These are phyloP conservation scores for Heliconius charithonia DNA, from an alignment of 2,888 invertebrate genomes.

Conservation along the genomic window DNA sequence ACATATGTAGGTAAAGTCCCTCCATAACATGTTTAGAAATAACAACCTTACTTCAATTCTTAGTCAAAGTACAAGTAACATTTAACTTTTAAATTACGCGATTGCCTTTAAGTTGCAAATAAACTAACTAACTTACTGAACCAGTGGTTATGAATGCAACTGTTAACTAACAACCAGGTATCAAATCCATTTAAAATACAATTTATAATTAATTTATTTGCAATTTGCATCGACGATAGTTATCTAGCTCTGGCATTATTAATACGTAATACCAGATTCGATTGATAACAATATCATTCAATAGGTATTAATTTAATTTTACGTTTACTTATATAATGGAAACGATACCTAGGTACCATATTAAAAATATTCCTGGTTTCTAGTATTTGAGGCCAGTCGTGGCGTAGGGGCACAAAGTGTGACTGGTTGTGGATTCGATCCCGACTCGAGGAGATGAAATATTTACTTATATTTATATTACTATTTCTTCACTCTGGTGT, in stretches of 20 bases:
- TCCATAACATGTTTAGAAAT: conserved; percentile 20
- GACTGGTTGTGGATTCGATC: too few species aligned
- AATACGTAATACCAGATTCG: conserved; percentile 38
- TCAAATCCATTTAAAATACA: conserved; percentile 40
- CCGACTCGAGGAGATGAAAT: too few species aligned
- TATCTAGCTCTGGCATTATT: conserved; percentile 40
- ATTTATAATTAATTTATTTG: conserved; percentile 43
- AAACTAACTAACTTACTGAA: conserved; percentile 54
- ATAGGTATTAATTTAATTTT: conserved; percentile 9
- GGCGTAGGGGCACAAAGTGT: too few species aligned
- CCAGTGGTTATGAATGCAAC: conserved; percentile 37
- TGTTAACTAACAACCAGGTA: conserved; percentile 31
- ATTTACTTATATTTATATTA: too few species aligned
- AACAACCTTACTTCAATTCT: conserved; percentile 33
- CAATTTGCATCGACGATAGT: conserved; percentile 43
- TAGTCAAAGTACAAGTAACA: conserved; percentile 23
- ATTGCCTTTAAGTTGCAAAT: conserved; percentile 70
- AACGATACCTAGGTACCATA: neutral
- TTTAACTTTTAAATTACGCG: conserved; percentile 52
- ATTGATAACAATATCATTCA: conserved; percentile 33
- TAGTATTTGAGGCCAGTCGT: too few species aligned
- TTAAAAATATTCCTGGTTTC: too few species aligned
- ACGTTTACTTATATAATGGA: conserved; percentile 15
- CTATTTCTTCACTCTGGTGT: too few species aligned
- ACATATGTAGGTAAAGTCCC: conserved; percentile 12